Evolutionary conservation across 2,113 vertebrate species (phyloP).

Genomic region (Cyprinus carpio): DNA sequence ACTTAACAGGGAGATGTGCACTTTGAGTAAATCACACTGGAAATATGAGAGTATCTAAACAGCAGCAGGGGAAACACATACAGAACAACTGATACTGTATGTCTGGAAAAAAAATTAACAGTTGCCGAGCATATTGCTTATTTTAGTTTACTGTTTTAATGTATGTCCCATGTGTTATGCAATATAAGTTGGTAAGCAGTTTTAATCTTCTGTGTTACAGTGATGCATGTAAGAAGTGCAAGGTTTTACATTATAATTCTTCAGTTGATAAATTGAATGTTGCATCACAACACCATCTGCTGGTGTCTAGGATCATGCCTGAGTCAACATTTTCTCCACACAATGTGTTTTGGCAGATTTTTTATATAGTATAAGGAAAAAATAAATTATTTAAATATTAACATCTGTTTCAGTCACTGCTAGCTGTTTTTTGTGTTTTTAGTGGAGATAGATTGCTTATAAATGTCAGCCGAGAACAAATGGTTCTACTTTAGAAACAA

Average conservation of each 20-base stretch:
- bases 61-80: conserved; percentile 9
- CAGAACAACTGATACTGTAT: conserved; percentile 12
- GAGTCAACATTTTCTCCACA: neutral
- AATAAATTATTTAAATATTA: neutral
- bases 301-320: conserved; percentile 42
- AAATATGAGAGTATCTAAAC: conserved; percentile 19
- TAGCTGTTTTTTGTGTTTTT: neutral
- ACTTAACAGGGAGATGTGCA: neutral
- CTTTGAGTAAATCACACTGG: conserved; percentile 25
- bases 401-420: conserved; percentile 25
- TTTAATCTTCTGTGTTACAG: neutral
- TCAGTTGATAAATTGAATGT: neutral
- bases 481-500: neutral
- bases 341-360: neutral
- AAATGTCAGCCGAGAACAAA: neutral
- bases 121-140: neutral
- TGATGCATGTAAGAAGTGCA: neutral
- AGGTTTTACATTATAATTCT: neutral
- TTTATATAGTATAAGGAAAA: conserved; percentile 6
- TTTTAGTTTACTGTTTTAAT: neutral
- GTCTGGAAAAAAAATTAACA: neutral
- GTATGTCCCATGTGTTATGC: neutral
- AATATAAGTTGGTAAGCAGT: neutral
- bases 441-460: neutral
- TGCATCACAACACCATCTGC: conserved; percentile 52